phyloP scores from a whole-genome alignment of 2,797 vertebrate species.

The Apodemus agrarius region DNA sequence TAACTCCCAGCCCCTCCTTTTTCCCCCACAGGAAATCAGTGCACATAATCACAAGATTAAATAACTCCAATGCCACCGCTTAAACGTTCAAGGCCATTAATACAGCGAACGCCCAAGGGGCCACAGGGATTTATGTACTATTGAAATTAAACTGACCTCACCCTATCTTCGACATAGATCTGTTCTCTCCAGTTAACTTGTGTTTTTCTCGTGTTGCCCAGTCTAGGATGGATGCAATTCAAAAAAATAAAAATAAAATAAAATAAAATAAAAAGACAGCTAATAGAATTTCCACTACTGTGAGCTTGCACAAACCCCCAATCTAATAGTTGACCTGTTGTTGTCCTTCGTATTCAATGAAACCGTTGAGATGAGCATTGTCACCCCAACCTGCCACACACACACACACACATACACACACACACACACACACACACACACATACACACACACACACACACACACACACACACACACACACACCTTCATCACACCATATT shows the following conservation, averaged over 20 bases:
- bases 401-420: background rate
- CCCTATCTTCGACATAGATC: conserved; percentile 63
- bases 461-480: background rate
- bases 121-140: conserved; percentile 65
- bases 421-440: background rate
- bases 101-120: conserved; percentile 73
- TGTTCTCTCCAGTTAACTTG: conserved; percentile 73
- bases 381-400: background rate
- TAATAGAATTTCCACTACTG: conserved; percentile 57
- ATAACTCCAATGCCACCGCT: conserved; percentile 78
- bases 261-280: too few relatives aligned
- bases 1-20: conserved; percentile 69
- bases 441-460: too few relatives aligned
- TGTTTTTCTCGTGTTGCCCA: conserved; percentile 62
- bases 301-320: conserved; percentile 24
- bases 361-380: conserved; percentile 28
- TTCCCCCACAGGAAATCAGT: conserved; percentile 76
- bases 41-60: conserved; percentile 82
- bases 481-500: background rate
- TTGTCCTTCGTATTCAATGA: background rate
- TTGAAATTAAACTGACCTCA: conserved; percentile 79
- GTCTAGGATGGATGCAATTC: conserved; percentile 44
- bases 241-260: conserved; percentile 19
- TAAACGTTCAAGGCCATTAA: conserved; percentile 76
- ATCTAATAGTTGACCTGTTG: background rate